Conservation (phyloP, 2,888 invertebrate species). For the Epirrhoe alternata region DNA sequence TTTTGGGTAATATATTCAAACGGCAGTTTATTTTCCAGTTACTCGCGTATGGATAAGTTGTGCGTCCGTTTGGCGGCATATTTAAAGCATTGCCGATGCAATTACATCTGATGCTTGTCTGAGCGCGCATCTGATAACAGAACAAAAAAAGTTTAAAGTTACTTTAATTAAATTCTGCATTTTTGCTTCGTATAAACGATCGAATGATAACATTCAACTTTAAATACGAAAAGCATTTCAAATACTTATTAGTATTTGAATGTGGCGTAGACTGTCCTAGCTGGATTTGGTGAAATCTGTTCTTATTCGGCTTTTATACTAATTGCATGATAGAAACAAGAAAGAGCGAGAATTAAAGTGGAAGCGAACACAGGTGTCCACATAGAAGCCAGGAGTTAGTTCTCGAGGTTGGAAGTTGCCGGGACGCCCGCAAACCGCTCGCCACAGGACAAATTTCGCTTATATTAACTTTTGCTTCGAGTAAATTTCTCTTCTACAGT, state of each 20-base stretch:
- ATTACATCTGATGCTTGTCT: slow-evolving; percentile 77
- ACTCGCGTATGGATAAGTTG: slow-evolving; percentile 45
- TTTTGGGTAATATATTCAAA: slow-evolving; percentile 26
- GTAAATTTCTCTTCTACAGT: slow-evolving; percentile 77
- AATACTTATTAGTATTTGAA: slow-evolving; percentile 61
- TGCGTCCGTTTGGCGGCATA: slow-evolving; percentile 66
- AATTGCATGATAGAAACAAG: slow-evolving; percentile 47
- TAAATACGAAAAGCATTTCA: slow-evolving; percentile 58
- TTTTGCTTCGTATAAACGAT: slow-evolving; percentile 59
- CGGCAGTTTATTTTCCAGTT: slow-evolving; percentile 27
- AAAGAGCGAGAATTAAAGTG: slow-evolving; percentile 47
- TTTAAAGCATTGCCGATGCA: slow-evolving; percentile 69
- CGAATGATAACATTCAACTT: slow-evolving; percentile 59
- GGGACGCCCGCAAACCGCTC: slow-evolving; percentile 65
- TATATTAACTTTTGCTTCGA: slow-evolving; percentile 81
- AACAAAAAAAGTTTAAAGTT: slow-evolving; percentile 69
- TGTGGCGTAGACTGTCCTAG: slow-evolving; percentile 33
- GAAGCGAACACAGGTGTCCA: slow-evolving; percentile 61
- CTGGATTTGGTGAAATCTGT: slow-evolving; percentile 20
- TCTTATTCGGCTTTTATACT: slow-evolving; percentile 31
- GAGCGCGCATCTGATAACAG: slow-evolving; percentile 75
- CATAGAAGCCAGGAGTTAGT: slow-evolving; percentile 58
- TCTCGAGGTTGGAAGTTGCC: slow-evolving; percentile 62
- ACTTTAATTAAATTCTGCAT: slow-evolving; percentile 76
- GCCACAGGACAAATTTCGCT: slow-evolving; percentile 80